phyloP scores from a whole-genome alignment of 2,113 vertebrate species.

The Bubalus kerabau region DNA sequence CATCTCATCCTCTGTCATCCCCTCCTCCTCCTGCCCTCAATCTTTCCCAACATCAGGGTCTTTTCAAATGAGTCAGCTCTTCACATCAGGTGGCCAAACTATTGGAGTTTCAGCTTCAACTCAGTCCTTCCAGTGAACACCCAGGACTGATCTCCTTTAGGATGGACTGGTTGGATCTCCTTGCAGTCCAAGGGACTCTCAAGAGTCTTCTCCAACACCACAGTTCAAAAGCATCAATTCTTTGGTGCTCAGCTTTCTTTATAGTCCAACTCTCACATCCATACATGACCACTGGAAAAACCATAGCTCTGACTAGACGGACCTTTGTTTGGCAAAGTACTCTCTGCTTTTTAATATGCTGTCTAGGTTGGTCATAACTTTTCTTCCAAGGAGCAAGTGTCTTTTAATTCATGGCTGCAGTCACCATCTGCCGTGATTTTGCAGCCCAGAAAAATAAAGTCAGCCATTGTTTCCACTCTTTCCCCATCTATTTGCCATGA shows the following conservation, averaged over 20 bases:
- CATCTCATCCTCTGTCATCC: not conserved
- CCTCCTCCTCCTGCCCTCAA: not conserved
- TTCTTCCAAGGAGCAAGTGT: not conserved
- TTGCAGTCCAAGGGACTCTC: not conserved
- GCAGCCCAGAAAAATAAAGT: not conserved
- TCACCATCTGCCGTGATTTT: not conserved
- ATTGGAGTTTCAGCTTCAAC: not conserved
- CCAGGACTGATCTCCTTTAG: not conserved
- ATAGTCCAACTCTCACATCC: not conserved
- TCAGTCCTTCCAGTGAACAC: not conserved
- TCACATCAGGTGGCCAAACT: not conserved
- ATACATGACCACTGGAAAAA: not conserved
- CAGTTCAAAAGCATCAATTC: not conserved
- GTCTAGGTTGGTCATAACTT: not conserved
- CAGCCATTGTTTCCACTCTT: not conserved
- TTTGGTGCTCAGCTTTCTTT: fast-evolving
- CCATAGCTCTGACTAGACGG: not conserved
- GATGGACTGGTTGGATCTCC: not conserved
- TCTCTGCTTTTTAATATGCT: not conserved
- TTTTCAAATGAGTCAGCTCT: not conserved
- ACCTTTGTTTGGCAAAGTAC: not conserved
- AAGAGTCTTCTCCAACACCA: not conserved
- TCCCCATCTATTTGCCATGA: not conserved
- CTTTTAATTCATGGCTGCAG: not conserved
- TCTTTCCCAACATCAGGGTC: not conserved